Base-by-base conservation (phyloP, 2,888 invertebrate species). In the Callinectes sapidus region DNA sequence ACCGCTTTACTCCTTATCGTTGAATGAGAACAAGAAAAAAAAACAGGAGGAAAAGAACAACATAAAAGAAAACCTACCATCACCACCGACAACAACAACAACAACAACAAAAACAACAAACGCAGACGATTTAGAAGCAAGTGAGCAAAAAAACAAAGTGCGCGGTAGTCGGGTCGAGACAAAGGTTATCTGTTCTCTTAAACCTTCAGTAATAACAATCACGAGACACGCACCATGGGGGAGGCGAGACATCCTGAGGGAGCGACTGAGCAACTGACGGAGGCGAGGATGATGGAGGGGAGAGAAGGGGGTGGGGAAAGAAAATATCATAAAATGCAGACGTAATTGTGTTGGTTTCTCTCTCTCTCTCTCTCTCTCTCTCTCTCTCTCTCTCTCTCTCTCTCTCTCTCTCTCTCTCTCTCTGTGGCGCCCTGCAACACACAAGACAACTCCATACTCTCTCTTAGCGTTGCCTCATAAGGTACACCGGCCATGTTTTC, bases 321-420 rank as follows among this genome's bases (percentile, higher is more conserved):
- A 71, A n/a, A 71, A 71, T 13, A 61, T 18, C 23, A 61, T 13
- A 71, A 71, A 28, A 71, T 71, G 6, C 28, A 28, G 71, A 71
- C 6, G 28, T 71, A 28, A 71, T 71, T 28, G n/a, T 71, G 71
- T n/a, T 71, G 5, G 28, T 77, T 10, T 28, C 28, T 77, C 71
- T 77, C 71, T 77, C 71, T 77, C 71, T 77, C 71, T 81, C 35
- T 35, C 32, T 14, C 32, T 81, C 77, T 81, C 77, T 81, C 35
- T 81, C 35, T 35, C 77, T 35, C 77, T 81, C 35, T 81, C 35
- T 35, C 77, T 81, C 77, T 81, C 77, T 81, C 77, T 81, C 77
- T 81, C 77, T 81, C 77, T 81, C 77, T 81, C 77, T 81, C 77
- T 81, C 77, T 81, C 77, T 35, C 35, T 13, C n/a, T 81, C 35